Percentiles rank a stretch among this genome's conserved stretches.
phyloP scores from a whole-genome alignment of 2,888 invertebrate genomes.

The Cheilosia vernalis region DNA sequence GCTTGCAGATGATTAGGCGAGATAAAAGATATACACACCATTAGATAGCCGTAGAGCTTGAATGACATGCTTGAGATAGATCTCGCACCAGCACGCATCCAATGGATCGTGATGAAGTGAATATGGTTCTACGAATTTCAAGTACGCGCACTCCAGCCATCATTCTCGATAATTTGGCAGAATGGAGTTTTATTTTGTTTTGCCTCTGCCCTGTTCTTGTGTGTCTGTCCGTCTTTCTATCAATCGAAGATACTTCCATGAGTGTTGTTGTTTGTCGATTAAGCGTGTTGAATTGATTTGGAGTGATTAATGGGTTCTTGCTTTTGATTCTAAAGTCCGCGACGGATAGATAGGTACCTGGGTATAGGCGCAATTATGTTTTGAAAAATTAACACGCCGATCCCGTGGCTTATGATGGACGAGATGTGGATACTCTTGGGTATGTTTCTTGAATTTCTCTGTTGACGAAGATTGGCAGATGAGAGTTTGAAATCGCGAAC shows the following conservation, averaged over 20 bases:
- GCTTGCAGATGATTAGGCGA: constrained; percentile 39
- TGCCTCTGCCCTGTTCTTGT: not conserved
- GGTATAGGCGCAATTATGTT: constrained; percentile 15
- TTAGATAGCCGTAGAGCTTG: not conserved
- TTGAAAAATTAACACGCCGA: constrained; percentile 25
- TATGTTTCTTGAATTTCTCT: not conserved
- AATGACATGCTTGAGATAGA: constrained; percentile 44
- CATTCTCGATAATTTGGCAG: constrained; percentile 49
- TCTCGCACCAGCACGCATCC: constrained; percentile 46
- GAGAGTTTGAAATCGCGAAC: constrained; percentile 24
- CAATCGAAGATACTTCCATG: constrained; percentile 37
- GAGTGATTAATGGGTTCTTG: constrained; percentile 55
- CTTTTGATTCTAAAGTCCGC: constrained; percentile 14
- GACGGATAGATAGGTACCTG: constrained; percentile 7
- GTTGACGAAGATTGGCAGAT: constrained; percentile 45
- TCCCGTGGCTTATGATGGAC: constrained; percentile 20
- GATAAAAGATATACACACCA: constrained; percentile 25
- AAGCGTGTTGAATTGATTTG: constrained; percentile 66
- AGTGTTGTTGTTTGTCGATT: constrained; percentile 65
- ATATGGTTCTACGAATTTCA: constrained; percentile 28
- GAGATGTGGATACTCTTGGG: not conserved
- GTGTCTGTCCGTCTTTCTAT: constrained; percentile 14
- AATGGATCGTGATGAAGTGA: constrained; percentile 31
- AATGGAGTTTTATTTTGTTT: constrained; percentile 14
- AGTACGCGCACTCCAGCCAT: constrained; percentile 3